phyloP scores from a whole-genome alignment of 2,113 vertebrate species.

The Heterochromis multidens region DNA sequence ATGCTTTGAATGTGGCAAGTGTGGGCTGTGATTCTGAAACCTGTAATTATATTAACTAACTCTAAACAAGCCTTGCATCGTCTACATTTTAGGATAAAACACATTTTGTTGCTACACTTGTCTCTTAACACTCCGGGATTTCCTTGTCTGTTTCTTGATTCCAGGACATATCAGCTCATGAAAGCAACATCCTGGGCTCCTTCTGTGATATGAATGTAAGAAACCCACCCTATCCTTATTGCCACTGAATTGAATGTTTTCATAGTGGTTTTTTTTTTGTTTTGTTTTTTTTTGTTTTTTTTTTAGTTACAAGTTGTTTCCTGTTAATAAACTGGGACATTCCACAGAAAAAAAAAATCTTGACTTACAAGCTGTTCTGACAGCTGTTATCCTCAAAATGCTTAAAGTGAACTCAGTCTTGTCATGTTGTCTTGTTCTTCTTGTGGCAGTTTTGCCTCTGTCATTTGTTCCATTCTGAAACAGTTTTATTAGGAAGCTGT shows the following conservation, averaged over 20 bases:
- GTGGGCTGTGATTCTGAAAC: not conserved
- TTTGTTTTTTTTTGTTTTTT: not conserved
- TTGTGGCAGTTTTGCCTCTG: not conserved
- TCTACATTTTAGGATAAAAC: not conserved
- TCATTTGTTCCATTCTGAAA: not conserved
- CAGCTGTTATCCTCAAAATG: not conserved
- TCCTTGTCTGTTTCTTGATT: not conserved
- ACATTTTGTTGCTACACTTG: not conserved
- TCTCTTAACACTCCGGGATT: not conserved
- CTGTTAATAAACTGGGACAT: not conserved
- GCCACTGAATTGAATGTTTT: not conserved
- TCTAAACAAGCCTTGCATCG: no score
- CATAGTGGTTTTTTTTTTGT: not conserved
- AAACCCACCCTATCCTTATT: not conserved
- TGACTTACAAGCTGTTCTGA: not conserved
- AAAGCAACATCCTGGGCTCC: conserved; percentile 98
- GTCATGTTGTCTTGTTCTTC: not conserved
- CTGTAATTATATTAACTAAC: not conserved
- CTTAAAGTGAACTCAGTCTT: not conserved
- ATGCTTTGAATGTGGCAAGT: not conserved
- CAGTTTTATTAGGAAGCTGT: not conserved
- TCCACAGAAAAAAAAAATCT: not conserved
- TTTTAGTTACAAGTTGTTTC: not conserved
- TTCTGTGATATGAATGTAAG: conserved; percentile 99
- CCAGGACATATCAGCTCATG: conserved; percentile 98